Evolutionary conservation across 2,797 vertebrate genomes (phyloP), one percentile per base, ranked within the genome.

Genomic region (Leuciscus waleckii): DNA sequence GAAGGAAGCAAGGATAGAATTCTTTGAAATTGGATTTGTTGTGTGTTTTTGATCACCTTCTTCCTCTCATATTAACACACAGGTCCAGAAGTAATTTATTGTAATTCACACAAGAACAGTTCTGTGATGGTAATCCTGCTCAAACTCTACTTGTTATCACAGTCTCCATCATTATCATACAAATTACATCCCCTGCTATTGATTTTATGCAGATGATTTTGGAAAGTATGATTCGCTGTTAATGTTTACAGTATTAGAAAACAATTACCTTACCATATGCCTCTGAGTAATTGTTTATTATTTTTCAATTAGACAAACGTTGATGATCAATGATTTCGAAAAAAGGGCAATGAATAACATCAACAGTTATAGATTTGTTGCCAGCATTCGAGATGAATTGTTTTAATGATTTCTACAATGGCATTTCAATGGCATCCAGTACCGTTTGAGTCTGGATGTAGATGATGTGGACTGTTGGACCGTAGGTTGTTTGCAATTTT

Each of bases 221-320:
- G 94, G 95, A 95, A 95, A 96, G 95, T 95, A 91, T 94, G 94
- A 94, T 93, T 92, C 89, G 92, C 91, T 93, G 96, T 96, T 96
- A 96, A 97, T 97, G 96, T 97, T 94, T 94, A 98, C 87, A 88
- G 86, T 96, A 86, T 93, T 95, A 98, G 94, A 98, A 98, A 99
- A 97, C 97, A 97, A 99, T 98, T 97, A 97, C 96, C 94, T 96
- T 95, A 95, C 93, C 94, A 95, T 93, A 92, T 96, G 95, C 96
- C 91, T 94, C 92, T 93, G 95, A 96, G 97, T 99, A 98, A 99
- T 99, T 99, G 97, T 99, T 99, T 99, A 98, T 99, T 99, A 99
- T 98, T 99, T 98, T 99, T 96, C 96, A 98, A 97, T 99, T 98
- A 98, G 96, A 96, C 96, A 97, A 98, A 98, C 96, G 96, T 95